Conservation (phyloP, 2,113 vertebrate genomes). For the Morone saxatilis region DNA sequence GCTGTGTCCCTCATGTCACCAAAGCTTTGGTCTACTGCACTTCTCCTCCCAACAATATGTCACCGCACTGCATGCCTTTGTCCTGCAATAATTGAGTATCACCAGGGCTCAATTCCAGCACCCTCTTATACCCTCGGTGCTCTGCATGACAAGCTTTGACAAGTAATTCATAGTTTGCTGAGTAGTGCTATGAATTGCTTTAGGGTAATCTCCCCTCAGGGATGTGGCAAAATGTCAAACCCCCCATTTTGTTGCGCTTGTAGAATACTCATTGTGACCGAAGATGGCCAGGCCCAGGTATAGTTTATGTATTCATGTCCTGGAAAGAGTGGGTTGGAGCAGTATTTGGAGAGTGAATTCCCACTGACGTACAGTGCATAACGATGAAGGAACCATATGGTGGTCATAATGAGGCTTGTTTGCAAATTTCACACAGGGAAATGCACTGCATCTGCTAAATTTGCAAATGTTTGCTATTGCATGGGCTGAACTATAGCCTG, state of each 20-base stretch:
- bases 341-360: constrained; percentile 50
- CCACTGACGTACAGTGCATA: constrained; percentile 5
- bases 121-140: constrained; percentile 5
- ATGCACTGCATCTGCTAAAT: constrained; percentile 26
- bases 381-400: constrained; percentile 62
- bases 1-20: constrained; percentile 41
- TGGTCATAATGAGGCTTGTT: constrained; percentile 58
- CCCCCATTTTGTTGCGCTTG: constrained; percentile 27
- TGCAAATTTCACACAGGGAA: constrained; percentile 35
- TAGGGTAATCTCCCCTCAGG: constrained; percentile 41
- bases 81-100: constrained; percentile 62
- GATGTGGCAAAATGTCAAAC: constrained; percentile 45
- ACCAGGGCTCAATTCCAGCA: constrained; percentile 37
- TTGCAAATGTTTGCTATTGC: constrained; percentile 21
- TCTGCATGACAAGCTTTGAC: constrained; percentile 56
- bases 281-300: constrained; percentile 4
- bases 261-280: constrained; percentile 52
- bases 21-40: constrained; percentile 49
- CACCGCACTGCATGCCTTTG: constrained; percentile 37
- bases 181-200: constrained; percentile 59
- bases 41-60: constrained; percentile 31
- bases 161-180: constrained; percentile 70
- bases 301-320: constrained; percentile 52
- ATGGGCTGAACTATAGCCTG: neutral
- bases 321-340: neutral